Conservation (phyloP, 2,113 vertebrate genomes). For the Oplegnathus fasciatus region DNA sequence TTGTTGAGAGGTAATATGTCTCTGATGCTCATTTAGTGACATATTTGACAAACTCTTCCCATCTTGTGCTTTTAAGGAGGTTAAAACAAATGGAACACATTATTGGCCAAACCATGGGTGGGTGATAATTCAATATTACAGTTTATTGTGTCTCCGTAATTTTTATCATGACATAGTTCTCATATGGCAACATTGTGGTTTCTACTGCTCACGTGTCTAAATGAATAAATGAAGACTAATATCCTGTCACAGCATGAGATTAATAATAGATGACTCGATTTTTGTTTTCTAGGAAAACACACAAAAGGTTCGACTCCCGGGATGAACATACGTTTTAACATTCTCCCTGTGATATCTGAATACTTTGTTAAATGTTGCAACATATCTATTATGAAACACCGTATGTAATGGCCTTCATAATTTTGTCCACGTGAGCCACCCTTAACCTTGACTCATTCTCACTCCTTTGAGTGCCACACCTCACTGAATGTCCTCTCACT, state of each 20-base stretch:
- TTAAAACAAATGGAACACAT: neutral
- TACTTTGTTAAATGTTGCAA: neutral
- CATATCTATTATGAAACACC: slow-evolving; percentile 9
- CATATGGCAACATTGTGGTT: neutral
- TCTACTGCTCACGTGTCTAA: neutral
- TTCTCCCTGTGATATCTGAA: neutral
- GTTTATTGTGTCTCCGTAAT: neutral
- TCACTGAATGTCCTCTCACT: neutral
- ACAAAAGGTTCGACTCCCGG: neutral
- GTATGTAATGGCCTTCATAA: neutral
- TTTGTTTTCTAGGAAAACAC: neutral
- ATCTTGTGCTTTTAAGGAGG: neutral
- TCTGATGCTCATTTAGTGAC: neutral
- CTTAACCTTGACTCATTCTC: neutral
- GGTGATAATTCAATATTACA: neutral
- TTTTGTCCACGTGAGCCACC: neutral
- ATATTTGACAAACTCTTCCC: neutral
- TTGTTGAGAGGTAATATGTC: neutral
- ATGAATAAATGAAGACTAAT: neutral
- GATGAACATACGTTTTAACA: neutral
- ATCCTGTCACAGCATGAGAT: neutral
- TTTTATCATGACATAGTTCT: neutral
- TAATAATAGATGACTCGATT: neutral
- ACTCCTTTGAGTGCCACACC: too few species aligned
- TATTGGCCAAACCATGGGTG: neutral